A percentile compares a stretch with the other conserved stretches of the same genome.
Evolutionary conservation across 2,888 invertebrate species (phyloP).

Genomic region (Papilio demoleus): DNA sequence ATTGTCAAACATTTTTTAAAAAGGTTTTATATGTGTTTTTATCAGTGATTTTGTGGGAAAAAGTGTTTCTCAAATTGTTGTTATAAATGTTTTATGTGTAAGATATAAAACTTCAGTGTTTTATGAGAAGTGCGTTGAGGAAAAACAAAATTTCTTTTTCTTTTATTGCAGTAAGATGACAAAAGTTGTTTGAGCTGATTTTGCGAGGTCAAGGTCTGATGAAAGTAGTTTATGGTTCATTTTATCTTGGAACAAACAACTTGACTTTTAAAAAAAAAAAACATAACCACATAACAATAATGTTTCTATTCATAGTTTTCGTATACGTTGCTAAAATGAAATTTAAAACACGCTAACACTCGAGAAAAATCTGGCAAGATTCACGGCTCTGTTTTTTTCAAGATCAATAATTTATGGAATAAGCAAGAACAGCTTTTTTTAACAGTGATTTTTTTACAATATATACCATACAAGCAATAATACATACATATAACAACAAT

Average conservation of each 20-base stretch:
- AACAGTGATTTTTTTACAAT: neutral
- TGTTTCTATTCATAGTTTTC: slow-evolving; percentile 1
- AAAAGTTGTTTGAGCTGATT: slow-evolving; percentile 18
- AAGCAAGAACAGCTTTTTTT: neutral
- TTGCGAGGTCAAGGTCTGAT: slow-evolving; percentile 12
- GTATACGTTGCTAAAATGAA: neutral
- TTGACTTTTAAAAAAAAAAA: neutral
- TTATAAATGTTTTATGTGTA: neutral
- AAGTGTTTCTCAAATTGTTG: neutral
- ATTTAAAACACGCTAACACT: neutral
- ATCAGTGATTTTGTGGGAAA: slow-evolving; percentile 13
- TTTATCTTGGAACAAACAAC: neutral
- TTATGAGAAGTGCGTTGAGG: slow-evolving; percentile 1
- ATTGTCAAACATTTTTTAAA: slow-evolving; percentile 19
- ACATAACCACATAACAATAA: neutral
- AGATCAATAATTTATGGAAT: slow-evolving; percentile 4
- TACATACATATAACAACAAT: too few relatives aligned
- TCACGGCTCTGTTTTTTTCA: slow-evolving; percentile 8
- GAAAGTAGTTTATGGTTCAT: slow-evolving; percentile 2
- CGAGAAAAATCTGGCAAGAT: slow-evolving; percentile 11
- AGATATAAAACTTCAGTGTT: neutral
- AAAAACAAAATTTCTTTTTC: slow-evolving; percentile 9
- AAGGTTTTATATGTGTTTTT: slow-evolving; percentile 16
- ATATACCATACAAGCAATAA: too few relatives aligned
- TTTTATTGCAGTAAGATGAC: slow-evolving; percentile 15